Conservation (phyloP, 2,113 vertebrate species). For the Semnopithecus entellus region DNA sequence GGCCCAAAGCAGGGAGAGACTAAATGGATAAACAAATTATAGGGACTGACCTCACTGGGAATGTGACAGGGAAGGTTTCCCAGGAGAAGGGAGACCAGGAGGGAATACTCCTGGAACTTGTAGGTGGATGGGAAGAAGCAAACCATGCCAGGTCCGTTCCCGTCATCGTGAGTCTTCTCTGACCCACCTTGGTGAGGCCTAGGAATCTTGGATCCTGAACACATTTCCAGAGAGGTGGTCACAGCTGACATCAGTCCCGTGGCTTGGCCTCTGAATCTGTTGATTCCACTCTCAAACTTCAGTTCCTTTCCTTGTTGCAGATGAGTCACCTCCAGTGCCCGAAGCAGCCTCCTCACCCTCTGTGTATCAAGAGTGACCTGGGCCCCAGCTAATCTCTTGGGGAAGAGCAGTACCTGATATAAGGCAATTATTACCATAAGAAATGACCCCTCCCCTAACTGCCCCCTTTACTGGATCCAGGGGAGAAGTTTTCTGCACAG, state of each 20-base stretch:
- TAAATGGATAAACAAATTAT: not conserved
- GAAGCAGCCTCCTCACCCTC: not conserved
- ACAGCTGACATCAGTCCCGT: not conserved
- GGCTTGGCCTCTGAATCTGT: not conserved
- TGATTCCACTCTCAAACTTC: not conserved
- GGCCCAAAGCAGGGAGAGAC: too few species aligned
- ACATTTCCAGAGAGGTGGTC: not conserved
- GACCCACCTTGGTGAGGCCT: not conserved
- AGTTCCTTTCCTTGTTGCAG: not conserved
- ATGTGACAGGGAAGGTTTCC: not conserved
- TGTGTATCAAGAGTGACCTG: not conserved
- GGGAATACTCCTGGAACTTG: not conserved
- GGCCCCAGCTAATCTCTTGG: not conserved
- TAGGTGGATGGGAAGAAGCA: not conserved
- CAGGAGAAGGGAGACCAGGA: not conserved
- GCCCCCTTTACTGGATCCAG: not conserved
- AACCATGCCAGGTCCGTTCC: fast-evolving
- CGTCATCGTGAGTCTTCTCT: not conserved
- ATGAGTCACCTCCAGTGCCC: not conserved
- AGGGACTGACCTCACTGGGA: not conserved
- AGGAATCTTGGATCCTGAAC: not conserved
- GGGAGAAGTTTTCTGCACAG: not conserved
- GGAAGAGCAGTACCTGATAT: not conserved
- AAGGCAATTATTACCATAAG: not conserved
- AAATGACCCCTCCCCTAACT: not conserved